Conservation (phyloP, 1,140 invertebrate genomes). For the Drosophila lacteicornis region DNA sequence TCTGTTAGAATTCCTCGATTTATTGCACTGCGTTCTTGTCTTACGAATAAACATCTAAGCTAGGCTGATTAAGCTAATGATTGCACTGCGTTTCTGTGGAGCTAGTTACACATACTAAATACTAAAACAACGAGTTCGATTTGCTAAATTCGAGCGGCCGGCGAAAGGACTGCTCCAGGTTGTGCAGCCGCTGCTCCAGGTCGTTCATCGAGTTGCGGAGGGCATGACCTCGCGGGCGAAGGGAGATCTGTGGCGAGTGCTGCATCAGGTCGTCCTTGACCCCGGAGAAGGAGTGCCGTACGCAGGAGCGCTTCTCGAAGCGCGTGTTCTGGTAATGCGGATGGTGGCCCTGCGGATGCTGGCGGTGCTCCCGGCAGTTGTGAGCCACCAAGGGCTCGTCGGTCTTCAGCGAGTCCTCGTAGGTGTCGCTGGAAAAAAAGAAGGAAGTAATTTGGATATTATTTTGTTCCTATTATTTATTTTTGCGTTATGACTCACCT, state of each 20-base stretch:
- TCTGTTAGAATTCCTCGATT: conserved; percentile 19
- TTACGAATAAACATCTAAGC: conserved; percentile 47
- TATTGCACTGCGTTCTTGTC: conserved; percentile 67
- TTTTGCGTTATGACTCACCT: conserved; percentile 25
- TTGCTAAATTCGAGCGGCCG: conserved; percentile 79
- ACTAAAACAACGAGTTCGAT: conserved; percentile 78
- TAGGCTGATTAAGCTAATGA: conserved; percentile 42
- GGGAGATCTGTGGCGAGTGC: conserved; percentile 73
- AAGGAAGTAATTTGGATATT: too few species aligned
- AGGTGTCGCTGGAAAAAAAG: conserved; percentile 86
- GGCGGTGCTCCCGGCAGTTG: conserved; percentile 84
- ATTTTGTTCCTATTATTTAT: too few species aligned
- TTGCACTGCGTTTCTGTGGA: conserved; percentile 57
- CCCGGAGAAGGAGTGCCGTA: conserved; percentile 82
- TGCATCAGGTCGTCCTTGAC: conserved; percentile 84
- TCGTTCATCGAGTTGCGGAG: conserved; percentile 84
- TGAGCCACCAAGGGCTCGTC: conserved; percentile 72
- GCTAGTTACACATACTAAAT: background rate
- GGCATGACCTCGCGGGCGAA: conserved; percentile 74
- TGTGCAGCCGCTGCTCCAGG: conserved; percentile 78
- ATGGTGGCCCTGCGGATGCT: conserved; percentile 49
- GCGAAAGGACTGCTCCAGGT: conserved; percentile 82
- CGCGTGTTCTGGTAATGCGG: conserved; percentile 78
- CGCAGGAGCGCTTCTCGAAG: conserved; percentile 78
- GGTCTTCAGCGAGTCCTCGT: conserved; percentile 88